Conservation (phyloP, 2,888 invertebrate species). For the Drosophila nr. fundita region DNA sequence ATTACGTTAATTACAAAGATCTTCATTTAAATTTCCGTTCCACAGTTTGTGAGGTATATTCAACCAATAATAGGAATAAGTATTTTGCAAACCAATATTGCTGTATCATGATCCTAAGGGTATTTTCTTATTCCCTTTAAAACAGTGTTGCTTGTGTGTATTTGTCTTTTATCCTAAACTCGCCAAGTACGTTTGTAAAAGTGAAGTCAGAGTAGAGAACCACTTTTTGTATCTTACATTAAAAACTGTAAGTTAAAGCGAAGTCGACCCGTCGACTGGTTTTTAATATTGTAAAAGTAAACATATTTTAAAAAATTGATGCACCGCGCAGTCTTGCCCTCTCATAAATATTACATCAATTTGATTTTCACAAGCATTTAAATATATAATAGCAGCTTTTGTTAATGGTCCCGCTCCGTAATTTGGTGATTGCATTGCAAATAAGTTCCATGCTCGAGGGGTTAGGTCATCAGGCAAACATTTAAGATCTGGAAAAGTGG, state of each 20-base stretch:
- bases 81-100: neutral
- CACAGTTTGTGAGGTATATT: neutral
- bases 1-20: neutral
- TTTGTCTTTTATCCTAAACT: neutral
- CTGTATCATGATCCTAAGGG: neutral
- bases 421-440: slow-evolving; percentile 11
- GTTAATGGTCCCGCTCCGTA: neutral
- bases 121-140: neutral
- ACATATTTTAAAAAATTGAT: neutral
- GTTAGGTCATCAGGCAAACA: slow-evolving; percentile 1
- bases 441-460: slow-evolving; percentile 1
- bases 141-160: neutral
- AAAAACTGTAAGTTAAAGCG: neutral
- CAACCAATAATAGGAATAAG: neutral
- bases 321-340: neutral
- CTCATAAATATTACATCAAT: slow-evolving; percentile 1
- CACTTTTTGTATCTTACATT: neutral
- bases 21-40: accelerated
- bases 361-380: neutral
- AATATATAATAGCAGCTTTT: neutral
- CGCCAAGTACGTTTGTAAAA: neutral
- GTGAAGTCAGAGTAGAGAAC: neutral
- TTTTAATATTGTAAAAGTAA: neutral
- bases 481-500: neutral
- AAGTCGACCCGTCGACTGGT: neutral